Evolutionary conservation across 2,888 invertebrate genomes (phyloP), one percentile per base, ranked within the genome.

Genomic region (Plagodis pulveraria): DNA sequence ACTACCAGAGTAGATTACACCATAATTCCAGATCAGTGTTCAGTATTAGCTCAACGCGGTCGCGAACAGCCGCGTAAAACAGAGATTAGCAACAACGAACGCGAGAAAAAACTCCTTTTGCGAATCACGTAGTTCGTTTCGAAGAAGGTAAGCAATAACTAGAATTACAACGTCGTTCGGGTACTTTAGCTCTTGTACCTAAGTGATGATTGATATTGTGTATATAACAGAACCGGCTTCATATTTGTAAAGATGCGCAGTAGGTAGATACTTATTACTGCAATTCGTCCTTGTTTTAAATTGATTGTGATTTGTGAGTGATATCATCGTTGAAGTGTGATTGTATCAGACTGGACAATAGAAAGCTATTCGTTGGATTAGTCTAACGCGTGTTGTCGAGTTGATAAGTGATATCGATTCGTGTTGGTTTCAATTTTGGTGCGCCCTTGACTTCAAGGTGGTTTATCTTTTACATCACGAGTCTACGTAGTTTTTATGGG

Each of bases 361-460:
- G 49, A 45, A 12, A 50, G 34, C 35, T 48, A 58, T 42, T 38
- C 32, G 49, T 53, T 62, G 50, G 36, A 49, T 50, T 40, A 11
- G 10, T 12, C 42, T 40, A 52, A 9, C 46, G 40, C 35, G 53
- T 45, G 50, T 47, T 44, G 53, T 41, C 34, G 62, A 59, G 55
- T 51, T 47, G 55, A 56, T 56, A 52, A 57, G 61, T 61, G 56
- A 51, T 62, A 57, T 40, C 52, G 11, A 45, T 56, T 51, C 56
- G 49, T 34, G 54, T 52, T 10, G 10, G 51, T 50, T 65, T 60
- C 50, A 56, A 49, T 59, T 62, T 61, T 32, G 52, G 56, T 45
- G 55, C 36, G 61, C 32, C 63, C 67, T 65, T 65, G 62, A 67
- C 22, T 38, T 48, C 47, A 56, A 58, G 62, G 63, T 65, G 44